phyloP scores from a whole-genome alignment of 1,140 invertebrate genomes.

The Phymastichus coffea region DNA sequence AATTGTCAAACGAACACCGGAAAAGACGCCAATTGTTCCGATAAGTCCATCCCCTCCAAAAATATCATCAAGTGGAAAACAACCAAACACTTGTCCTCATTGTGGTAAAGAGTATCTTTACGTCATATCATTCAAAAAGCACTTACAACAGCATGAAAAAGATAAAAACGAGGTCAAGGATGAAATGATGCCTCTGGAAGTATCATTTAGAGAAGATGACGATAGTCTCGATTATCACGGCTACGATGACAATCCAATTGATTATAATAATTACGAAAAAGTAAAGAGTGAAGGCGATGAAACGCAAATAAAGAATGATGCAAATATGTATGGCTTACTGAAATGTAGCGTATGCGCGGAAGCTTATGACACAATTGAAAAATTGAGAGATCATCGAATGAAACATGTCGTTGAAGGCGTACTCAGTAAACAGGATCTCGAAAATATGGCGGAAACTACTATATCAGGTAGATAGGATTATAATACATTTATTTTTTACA shows the following conservation, averaged over 20 bases:
- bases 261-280: constrained; percentile 28
- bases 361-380: constrained; percentile 43
- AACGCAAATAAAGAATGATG: constrained; percentile 33
- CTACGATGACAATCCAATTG: constrained; percentile 33
- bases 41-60: too few relatives aligned
- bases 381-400: constrained; percentile 42
- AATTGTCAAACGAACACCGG: constrained; percentile 36
- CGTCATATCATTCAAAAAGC: constrained; percentile 53
- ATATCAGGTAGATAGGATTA: not conserved
- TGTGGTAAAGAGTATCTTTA: constrained; percentile 56
- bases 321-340: constrained; percentile 30
- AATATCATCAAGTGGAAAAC: constrained; percentile 47
- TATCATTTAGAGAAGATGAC: constrained; percentile 43
- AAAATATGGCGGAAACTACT: constrained; percentile 30
- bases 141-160: constrained; percentile 50
- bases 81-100: constrained; percentile 50
- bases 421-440: constrained; percentile 43
- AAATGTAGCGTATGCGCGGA: constrained; percentile 46
- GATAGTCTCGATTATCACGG: constrained; percentile 36
- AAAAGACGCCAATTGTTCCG: constrained; percentile 42
- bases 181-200: constrained; percentile 37
- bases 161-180: constrained; percentile 38
- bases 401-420: constrained; percentile 48
- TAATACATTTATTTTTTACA: not conserved
- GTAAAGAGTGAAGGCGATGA: constrained; percentile 11